Evolutionary conservation across 2,113 vertebrate species (phyloP).

Genomic region (Nycticorax nycticorax): DNA sequence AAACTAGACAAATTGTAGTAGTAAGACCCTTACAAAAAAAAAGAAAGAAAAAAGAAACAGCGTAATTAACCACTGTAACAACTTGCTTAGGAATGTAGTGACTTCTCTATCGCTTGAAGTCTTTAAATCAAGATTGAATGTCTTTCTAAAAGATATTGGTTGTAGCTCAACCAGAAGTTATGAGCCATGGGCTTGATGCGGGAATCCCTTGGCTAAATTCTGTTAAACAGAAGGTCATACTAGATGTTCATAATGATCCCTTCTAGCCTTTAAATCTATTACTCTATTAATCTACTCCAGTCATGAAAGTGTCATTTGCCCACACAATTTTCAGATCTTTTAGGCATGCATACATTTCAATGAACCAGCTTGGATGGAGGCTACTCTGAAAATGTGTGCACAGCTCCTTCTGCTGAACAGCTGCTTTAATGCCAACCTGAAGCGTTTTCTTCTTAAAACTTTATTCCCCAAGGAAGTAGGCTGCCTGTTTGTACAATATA

Average conservation of each 20-base stretch:
- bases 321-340: not conserved
- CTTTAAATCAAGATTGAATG: slow-evolving; percentile 50
- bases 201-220: slow-evolving; percentile 60
- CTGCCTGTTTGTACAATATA: not conserved
- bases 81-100: not conserved
- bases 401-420: slow-evolving; percentile 53
- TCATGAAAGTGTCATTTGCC: slow-evolving; percentile 51
- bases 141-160: slow-evolving; percentile 5
- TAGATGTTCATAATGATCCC: slow-evolving; percentile 57
- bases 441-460: not conserved
- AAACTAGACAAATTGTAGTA: not conserved
- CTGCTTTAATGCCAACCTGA: slow-evolving; percentile 15
- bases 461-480: not conserved
- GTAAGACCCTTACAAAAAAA: not conserved
- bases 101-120: slow-evolving; percentile 29
- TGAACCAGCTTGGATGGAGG: not conserved
- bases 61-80: slow-evolving; percentile 5
- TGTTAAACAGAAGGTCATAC: slow-evolving; percentile 55
- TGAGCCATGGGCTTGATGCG: not conserved
- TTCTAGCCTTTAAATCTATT: slow-evolving; percentile 50
- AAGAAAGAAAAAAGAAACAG: not conserved
- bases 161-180: slow-evolving; percentile 42
- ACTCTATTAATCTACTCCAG: slow-evolving; percentile 32
- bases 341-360: not conserved
- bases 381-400: not conserved